Conservation (phyloP, 2,888 invertebrate species). For the Dusona sp. region DNA sequence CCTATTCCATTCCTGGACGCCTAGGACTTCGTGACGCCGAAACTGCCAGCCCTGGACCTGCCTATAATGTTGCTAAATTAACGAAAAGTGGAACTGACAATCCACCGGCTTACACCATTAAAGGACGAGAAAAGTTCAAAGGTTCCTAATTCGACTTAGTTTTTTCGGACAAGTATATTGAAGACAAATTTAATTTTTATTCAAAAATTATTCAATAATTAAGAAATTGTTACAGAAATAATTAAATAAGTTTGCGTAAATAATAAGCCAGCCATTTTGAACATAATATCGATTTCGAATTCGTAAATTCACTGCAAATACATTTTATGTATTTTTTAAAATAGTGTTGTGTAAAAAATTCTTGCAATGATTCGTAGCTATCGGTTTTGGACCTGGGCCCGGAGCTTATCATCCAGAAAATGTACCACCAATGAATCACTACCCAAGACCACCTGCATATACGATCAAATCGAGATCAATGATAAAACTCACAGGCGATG, state of each 20-base stretch:
- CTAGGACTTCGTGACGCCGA: slow-evolving; percentile 69
- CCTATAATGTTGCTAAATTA: slow-evolving; percentile 85
- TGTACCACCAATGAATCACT: slow-evolving; percentile 86
- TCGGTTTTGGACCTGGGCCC: slow-evolving; percentile 86
- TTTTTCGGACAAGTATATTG: not conserved
- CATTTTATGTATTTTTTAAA: not conserved
- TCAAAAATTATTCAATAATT: not conserved
- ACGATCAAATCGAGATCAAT: slow-evolving; percentile 86
- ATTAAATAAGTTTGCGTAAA: not conserved
- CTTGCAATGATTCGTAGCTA: slow-evolving; percentile 37
- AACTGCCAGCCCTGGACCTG: slow-evolving; percentile 84
- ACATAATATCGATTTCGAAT: not conserved
- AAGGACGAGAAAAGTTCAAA: slow-evolving; percentile 78
- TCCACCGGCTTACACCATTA: slow-evolving; percentile 87
- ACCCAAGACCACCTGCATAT: slow-evolving; percentile 86
- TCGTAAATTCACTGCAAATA: not conserved
- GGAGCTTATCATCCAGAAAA: slow-evolving; percentile 88
- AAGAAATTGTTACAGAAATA: not conserved
- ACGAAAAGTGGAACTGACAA: slow-evolving; percentile 84
- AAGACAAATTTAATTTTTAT: not conserved
- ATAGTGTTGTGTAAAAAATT: not conserved
- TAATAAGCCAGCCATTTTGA: not conserved
- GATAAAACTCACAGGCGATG: slow-evolving; percentile 76
- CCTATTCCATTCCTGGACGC: slow-evolving; percentile 87
- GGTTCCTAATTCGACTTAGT: slow-evolving; percentile 53